Evolutionary conservation across 2,888 invertebrate species (phyloP).

Genomic region (Sminthurides aquaticus): DNA sequence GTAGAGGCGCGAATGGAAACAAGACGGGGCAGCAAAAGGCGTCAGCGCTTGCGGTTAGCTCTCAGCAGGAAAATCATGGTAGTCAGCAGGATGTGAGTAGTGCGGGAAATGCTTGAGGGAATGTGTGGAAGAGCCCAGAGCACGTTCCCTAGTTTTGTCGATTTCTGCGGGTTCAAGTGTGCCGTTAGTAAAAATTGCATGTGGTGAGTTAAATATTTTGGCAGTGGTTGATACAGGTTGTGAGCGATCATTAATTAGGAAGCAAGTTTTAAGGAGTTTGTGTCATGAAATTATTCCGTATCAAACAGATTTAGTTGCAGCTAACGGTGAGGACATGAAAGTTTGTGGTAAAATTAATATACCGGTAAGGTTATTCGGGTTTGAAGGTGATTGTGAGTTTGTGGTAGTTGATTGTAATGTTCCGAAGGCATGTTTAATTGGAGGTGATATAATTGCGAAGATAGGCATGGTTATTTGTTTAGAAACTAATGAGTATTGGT

Average conservation of each 20-base stretch:
- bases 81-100: too few relatives aligned
- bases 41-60: too few relatives aligned
- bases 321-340: background rate
- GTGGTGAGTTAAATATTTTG: background rate
- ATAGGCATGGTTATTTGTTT: background rate
- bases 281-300: background rate
- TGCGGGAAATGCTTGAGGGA: too few relatives aligned
- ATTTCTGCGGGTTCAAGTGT: too few relatives aligned
- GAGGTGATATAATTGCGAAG: background rate
- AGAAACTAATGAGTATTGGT: background rate
- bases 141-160: too few relatives aligned
- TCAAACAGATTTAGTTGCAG: background rate
- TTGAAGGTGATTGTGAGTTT: background rate
- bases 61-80: too few relatives aligned
- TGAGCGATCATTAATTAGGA: background rate
- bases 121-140: too few relatives aligned
- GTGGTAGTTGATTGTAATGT: background rate
- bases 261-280: background rate
- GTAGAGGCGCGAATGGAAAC: too few relatives aligned
- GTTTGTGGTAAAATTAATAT: background rate
- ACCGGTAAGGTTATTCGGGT: background rate
- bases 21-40: too few relatives aligned
- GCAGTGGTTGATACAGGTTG: background rate
- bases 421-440: background rate
- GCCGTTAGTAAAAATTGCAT: background rate